Evolutionary conservation across 2,888 invertebrate species (phyloP).

Genomic region (Trissolcus japonicus): DNA sequence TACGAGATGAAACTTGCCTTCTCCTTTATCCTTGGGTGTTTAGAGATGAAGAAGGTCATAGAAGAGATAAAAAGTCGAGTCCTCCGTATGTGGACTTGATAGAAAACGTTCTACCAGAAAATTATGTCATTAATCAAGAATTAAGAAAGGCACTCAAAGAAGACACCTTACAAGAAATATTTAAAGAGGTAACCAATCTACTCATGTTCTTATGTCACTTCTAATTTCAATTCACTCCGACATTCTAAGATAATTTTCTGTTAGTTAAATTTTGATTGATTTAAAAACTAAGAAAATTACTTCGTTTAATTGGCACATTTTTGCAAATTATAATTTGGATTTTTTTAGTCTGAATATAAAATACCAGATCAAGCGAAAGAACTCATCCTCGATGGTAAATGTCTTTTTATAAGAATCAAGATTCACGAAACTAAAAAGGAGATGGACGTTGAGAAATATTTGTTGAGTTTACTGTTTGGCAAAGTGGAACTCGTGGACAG

Average conservation of each 20-base stretch:
- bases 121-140: conserved; percentile 69
- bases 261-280: too few relatives aligned
- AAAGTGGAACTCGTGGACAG: conserved; percentile 63
- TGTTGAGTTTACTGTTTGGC: conserved; percentile 67
- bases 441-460: conserved; percentile 67
- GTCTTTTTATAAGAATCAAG: conserved; percentile 69
- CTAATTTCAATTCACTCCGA: too few relatives aligned
- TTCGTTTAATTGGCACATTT: too few relatives aligned
- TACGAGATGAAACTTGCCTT: conserved; percentile 68
- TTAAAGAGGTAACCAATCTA: conserved; percentile 64
- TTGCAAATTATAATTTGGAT: conserved; percentile 2
- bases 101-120: conserved; percentile 67
- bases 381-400: conserved; percentile 68
- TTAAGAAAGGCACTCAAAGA: conserved; percentile 67
- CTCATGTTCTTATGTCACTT: too few relatives aligned
- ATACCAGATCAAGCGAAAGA: conserved; percentile 64
- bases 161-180: conserved; percentile 64
- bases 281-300: background rate
- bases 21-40: conserved; percentile 73
- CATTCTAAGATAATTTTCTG: too few relatives aligned
- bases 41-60: conserved; percentile 72
- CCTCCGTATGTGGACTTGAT: conserved; percentile 70
- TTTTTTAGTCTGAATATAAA: conserved; percentile 65
- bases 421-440: conserved; percentile 62
- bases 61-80: conserved; percentile 69